Evolutionary conservation across 2,113 vertebrate species (phyloP).

Genomic region (Mus musculus): GRCm39 chr13:50638501-50639000

Average conservation of each 20-base stretch:
- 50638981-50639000: not conserved
- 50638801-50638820: not conserved
- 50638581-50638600: too few species aligned
- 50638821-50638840: not conserved
- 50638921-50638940: not conserved
- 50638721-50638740: too few species aligned
- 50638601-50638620: too few species aligned
- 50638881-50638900: not conserved
- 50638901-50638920: not conserved
- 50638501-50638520: too few species aligned
- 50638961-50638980: not conserved
- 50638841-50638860: not conserved
- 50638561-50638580: too few species aligned
- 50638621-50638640: too few species aligned
- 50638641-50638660: too few species aligned
- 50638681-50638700: too few species aligned
- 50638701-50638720: too few species aligned
- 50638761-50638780: not conserved
- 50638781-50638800: not conserved
- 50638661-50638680: too few species aligned
- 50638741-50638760: not conserved
- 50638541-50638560: too few species aligned
- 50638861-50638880: not conserved
- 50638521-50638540: too few species aligned
- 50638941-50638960: not conserved